Percentiles rank a stretch among this genome's conserved stretches.
These are phyloP conservation scores for Xestia ashworthii DNA, from an alignment of 2,888 invertebrate species.

Conservation along the genomic window DNA sequence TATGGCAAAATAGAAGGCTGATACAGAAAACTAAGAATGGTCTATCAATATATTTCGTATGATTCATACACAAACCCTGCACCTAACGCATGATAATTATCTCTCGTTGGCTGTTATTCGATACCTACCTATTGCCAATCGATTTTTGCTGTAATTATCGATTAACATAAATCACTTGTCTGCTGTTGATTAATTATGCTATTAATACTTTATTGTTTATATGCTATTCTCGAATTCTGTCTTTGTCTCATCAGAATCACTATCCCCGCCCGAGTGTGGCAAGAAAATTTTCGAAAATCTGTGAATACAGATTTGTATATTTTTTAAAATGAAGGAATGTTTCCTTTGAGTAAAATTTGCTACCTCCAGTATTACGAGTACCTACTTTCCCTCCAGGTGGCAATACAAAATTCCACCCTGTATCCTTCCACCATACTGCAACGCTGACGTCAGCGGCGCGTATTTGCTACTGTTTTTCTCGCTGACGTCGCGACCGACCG, in stretches of 20 bases:
- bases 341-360: too few relatives aligned
- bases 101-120: background rate
- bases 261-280: too few relatives aligned
- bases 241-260: background rate
- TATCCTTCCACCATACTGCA: too few relatives aligned
- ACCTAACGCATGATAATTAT: conserved; percentile 1
- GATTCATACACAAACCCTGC: conserved; percentile 13
- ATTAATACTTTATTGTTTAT: background rate
- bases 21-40: background rate
- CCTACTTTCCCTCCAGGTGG: too few relatives aligned
- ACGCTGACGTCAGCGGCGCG: too few relatives aligned
- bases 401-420: too few relatives aligned
- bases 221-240: background rate
- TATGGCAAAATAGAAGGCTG: background rate
- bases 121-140: conserved; percentile 13
- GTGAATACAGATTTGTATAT: too few relatives aligned
- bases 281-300: too few relatives aligned
- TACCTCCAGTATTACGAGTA: too few relatives aligned
- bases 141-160: background rate
- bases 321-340: too few relatives aligned
- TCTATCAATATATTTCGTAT: conserved; percentile 3
- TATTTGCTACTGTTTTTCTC: too few relatives aligned
- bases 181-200: background rate
- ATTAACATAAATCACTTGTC: background rate
- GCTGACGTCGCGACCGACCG: too few relatives aligned